Evolutionary conservation across 2,888 invertebrate genomes (phyloP).

Genomic region (Thyatira batis): DNA sequence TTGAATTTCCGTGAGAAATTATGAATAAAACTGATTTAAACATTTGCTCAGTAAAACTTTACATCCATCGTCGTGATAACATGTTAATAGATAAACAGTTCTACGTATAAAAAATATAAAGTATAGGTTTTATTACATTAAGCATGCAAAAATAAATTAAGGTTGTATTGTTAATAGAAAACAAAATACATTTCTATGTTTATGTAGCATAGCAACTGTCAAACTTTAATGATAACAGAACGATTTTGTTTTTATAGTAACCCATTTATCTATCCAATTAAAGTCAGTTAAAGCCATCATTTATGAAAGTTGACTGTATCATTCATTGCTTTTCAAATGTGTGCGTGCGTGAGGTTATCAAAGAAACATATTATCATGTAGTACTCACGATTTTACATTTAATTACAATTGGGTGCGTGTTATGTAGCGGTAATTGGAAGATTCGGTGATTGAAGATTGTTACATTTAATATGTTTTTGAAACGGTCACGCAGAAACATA

Average conservation of each 20-base stretch:
- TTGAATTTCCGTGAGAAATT: too few relatives aligned
- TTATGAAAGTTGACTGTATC: constrained; percentile 1
- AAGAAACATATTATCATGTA: constrained; percentile 1
- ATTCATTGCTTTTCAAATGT: neutral
- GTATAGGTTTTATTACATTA: too few relatives aligned
- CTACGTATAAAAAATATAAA: too few relatives aligned
- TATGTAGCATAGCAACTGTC: neutral
- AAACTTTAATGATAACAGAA: neutral
- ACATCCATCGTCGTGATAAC: too few relatives aligned
- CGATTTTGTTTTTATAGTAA: neutral
- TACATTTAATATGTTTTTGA: constrained; percentile 22
- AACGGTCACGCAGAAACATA: neutral
- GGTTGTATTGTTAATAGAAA: too few relatives aligned
- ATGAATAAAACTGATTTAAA: too few relatives aligned
- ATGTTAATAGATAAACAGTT: too few relatives aligned
- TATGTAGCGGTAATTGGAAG: constrained; percentile 31
- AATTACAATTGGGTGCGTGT: constrained; percentile 21
- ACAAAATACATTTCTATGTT: too few relatives aligned
- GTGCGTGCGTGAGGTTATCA: constrained; percentile 2
- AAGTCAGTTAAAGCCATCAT: neutral
- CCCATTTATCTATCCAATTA: neutral
- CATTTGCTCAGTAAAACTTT: too few relatives aligned
- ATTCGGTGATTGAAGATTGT: constrained; percentile 22
- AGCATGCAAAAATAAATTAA: too few relatives aligned
- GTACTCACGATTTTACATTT: neutral